These are phyloP conservation scores for Drosophila ironensis DNA, from an alignment of 1,140 invertebrate genomes.

Conservation along the genomic window DNA sequence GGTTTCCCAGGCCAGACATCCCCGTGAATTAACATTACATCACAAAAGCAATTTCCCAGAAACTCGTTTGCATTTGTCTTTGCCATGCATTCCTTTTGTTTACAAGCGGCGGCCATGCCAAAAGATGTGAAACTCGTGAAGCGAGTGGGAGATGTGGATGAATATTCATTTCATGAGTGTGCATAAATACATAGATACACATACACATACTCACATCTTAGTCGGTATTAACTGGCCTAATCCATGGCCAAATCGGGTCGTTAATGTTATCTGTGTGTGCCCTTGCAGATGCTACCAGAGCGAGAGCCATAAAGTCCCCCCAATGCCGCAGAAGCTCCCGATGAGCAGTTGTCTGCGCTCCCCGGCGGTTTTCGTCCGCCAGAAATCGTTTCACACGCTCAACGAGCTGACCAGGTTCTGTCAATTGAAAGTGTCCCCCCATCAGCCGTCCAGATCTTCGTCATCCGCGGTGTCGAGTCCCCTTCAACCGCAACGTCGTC, in stretches of 20 bases:
- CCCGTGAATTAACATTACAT: slow-evolving; percentile 30
- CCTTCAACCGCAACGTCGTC: slow-evolving; percentile 24
- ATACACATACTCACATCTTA: slow-evolving; percentile 12
- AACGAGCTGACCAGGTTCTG: slow-evolving; percentile 76
- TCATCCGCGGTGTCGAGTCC: background rate
- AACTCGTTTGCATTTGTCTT: slow-evolving; percentile 25
- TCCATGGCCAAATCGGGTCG: slow-evolving; percentile 37
- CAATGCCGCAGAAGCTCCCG: slow-evolving; percentile 58
- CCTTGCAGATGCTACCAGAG: slow-evolving; percentile 78
- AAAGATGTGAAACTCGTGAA: slow-evolving; percentile 20
- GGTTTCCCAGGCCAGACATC: slow-evolving; percentile 20
- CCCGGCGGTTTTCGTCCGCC: slow-evolving; percentile 71
- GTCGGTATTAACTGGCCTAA: slow-evolving; percentile 30
- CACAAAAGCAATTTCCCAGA: slow-evolving; percentile 16
- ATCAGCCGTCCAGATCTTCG: slow-evolving; percentile 2
- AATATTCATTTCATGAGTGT: slow-evolving; percentile 33
- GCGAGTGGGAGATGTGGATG: slow-evolving; percentile 20
- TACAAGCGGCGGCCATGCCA: background rate
- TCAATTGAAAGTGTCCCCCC: slow-evolving; percentile 61
- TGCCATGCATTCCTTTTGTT: slow-evolving; percentile 19
- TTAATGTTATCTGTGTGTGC: slow-evolving; percentile 57
- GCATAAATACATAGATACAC: slow-evolving; percentile 20
- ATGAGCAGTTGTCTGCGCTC: slow-evolving; percentile 75
- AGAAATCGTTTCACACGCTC: slow-evolving; percentile 81
- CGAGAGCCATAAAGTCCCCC: slow-evolving; percentile 52